Percentiles rank a stretch among this genome's conserved stretches.
Evolutionary conservation across 2,797 vertebrate species (phyloP).

Genomic region (Sebastes nivosus): DNA sequence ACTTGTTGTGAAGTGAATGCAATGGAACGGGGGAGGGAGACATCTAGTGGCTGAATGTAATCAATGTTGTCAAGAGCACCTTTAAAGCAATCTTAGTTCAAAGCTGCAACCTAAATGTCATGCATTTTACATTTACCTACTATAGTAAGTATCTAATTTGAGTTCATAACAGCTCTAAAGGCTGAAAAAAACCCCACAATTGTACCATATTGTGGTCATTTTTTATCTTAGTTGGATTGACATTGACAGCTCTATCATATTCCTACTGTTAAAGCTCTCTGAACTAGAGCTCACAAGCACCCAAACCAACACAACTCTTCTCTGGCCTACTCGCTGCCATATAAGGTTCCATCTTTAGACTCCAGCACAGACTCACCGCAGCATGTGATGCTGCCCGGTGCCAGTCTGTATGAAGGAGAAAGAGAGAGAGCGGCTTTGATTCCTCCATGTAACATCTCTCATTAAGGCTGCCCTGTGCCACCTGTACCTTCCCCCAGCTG

Average conservation of each 20-base stretch:
- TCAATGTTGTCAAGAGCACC: no score
- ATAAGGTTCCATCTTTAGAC: conserved; percentile 70
- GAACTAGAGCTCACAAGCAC: conserved; percentile 20
- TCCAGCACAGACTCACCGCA: conserved; percentile 7
- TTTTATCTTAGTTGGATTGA: background rate
- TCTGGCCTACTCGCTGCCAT: conserved; percentile 58
- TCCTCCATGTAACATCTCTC: conserved; percentile 23
- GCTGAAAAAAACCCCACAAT: background rate
- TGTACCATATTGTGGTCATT: background rate
- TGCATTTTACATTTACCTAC: background rate
- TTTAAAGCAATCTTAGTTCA: background rate
- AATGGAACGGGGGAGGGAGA: no score
- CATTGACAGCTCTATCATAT: conserved; percentile 2
- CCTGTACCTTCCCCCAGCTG: conserved; percentile 23
- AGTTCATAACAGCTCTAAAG: background rate
- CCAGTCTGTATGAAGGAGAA: conserved; percentile 5
- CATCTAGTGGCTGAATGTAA: no score
- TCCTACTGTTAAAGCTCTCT: conserved; percentile 17
- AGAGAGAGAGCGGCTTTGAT: conserved; percentile 17
- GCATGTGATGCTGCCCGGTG: conserved; percentile 34
- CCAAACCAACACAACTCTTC: conserved; percentile 31
- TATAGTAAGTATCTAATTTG: background rate
- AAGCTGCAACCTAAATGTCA: background rate
- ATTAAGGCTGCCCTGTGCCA: conserved; percentile 21
- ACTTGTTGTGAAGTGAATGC: no score